These are phyloP conservation scores for Tauraco erythrolophus DNA, from an alignment of 2,113 vertebrate genomes.

Conservation along the genomic window DNA sequence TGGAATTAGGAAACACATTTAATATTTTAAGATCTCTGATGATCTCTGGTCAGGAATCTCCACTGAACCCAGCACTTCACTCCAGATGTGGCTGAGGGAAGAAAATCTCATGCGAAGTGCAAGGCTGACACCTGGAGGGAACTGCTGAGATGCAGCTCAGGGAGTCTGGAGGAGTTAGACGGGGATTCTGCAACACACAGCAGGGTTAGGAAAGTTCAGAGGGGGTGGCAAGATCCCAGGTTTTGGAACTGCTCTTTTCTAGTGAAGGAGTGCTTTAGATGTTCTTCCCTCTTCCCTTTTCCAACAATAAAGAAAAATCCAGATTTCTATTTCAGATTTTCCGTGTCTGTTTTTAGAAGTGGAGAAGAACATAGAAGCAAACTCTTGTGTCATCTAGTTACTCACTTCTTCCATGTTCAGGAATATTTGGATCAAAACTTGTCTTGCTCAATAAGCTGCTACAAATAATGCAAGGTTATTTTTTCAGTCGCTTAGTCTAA, in stretches of 20 bases:
- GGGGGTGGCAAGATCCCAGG: background rate
- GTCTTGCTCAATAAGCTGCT: background rate
- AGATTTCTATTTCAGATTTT: background rate
- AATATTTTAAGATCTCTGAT: slow-evolving; percentile 61
- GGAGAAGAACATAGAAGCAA: background rate
- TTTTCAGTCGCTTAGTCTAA: background rate
- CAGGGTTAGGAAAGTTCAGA: background rate
- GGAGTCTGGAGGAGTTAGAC: background rate
- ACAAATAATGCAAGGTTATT: background rate
- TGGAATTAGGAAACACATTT: slow-evolving; percentile 67
- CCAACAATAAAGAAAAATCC: background rate
- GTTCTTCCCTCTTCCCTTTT: background rate
- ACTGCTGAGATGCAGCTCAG: background rate
- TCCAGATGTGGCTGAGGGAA: background rate
- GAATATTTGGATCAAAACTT: background rate
- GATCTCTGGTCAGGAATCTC: slow-evolving; percentile 33
- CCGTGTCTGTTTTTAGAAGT: background rate
- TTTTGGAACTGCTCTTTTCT: background rate
- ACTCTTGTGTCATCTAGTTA: background rate
- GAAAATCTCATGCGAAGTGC: slow-evolving; percentile 6
- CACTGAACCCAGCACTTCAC: background rate
- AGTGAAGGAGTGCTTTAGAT: background rate
- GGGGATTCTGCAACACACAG: background rate
- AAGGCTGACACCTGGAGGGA: slow-evolving; percentile 78
- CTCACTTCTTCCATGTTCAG: background rate